Conservation (phyloP, 2,113 vertebrate species). For the Engraulis encrasicolus region DNA sequence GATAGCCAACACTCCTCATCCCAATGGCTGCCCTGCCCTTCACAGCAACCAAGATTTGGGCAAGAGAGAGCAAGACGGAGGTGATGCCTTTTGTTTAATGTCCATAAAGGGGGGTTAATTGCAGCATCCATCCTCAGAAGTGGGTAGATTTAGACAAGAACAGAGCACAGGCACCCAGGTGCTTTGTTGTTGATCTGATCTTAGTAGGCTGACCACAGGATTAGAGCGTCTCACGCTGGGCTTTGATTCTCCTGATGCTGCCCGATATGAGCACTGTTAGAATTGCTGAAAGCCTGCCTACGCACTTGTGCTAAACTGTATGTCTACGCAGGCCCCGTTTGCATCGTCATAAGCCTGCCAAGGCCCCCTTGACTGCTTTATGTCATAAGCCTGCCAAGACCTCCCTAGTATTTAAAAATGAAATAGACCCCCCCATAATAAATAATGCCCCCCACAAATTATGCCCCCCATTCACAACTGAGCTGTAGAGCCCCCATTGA, state of each 20-base stretch:
- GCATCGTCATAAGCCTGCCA: too few species aligned
- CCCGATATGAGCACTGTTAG: background rate
- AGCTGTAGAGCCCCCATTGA: too few species aligned
- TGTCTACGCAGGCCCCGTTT: too few species aligned
- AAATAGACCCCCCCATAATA: too few species aligned
- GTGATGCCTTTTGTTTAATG: conserved; percentile 19
- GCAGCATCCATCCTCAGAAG: background rate
- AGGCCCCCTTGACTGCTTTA: too few species aligned
- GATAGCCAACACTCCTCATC: conserved; percentile 5
- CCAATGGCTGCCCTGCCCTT: conserved; percentile 31
- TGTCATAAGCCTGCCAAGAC: too few species aligned
- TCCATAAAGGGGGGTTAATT: background rate
- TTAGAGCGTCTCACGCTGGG: background rate
- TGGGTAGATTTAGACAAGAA: background rate
- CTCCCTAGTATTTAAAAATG: too few species aligned
- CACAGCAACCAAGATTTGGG: background rate
- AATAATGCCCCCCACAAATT: too few species aligned
- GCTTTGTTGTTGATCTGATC: conserved; percentile 28
- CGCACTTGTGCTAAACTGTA: too few species aligned
- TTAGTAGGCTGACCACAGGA: conserved; percentile 15
- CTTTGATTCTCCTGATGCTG: conserved; percentile 2
- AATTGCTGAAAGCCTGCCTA: background rate
- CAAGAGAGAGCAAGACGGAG: too few species aligned
- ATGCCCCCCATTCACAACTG: background rate
- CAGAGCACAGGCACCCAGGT: background rate